Evolutionary conservation across 1,140 invertebrate genomes (phyloP), one percentile per base, ranked within the genome.

Genomic region (Anastatus disparis): DNA sequence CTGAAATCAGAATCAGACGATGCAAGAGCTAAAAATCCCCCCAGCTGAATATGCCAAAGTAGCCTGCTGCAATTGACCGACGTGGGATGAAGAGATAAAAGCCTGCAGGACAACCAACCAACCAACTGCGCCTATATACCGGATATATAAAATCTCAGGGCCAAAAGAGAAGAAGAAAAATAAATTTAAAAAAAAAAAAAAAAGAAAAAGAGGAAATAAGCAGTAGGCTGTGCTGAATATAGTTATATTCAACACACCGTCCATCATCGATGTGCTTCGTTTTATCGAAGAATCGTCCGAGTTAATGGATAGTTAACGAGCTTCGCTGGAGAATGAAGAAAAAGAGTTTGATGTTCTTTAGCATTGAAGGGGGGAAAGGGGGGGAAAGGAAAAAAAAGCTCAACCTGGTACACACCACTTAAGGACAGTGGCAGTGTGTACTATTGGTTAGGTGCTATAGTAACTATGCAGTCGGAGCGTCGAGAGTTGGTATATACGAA

Each of bases 231-330:
- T n/a, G n/a, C n/a, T n/a, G n/a, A n/a, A n/a, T n/a, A n/a, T n/a
- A n/a, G n/a, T n/a, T n/a, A n/a, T n/a, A n/a, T n/a, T n/a, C n/a
- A n/a, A n/a, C n/a, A n/a, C n/a, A n/a, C 10, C 35, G 13, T 40
- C 22, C 20, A 13, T 42, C 7, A 17, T 13, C 35, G 12, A 42
- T 42, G 55, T 3, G 38, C 50, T 38, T 29, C 10, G 26, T 67
- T 67, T 67, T 67, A 67, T 67, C 42, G 65, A 67, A 67, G 38
- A 58, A 48, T 69, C 56, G 67, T 53, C 48, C 53, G 48, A 62
- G 58, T 63, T 70, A 70, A 70, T 63, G 67, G 58, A 70, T 62
- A 70, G 24, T 63, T 70, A 63, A 63, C 55, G 55, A 61, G 53
- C 15, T n/a, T 20, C 27, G 53, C 27, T 2, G n/a, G 48, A 52